A percentile compares a stretch with the other conserved stretches of the same genome.
Conservation (phyloP, 2,113 vertebrate species). For the Pseudorhombus dupliciocellatus region DNA sequence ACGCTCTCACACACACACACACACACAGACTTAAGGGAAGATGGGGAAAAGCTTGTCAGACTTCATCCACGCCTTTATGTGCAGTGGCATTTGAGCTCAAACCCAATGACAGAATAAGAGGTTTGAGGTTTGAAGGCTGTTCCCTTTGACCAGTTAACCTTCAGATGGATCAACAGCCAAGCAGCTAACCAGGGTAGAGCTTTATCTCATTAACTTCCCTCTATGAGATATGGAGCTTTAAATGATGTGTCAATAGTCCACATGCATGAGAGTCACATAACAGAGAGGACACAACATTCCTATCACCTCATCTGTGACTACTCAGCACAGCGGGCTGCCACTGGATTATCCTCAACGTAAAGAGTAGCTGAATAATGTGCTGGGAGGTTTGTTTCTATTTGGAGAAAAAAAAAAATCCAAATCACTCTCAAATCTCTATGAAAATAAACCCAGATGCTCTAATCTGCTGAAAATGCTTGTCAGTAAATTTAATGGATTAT, state of each 20-base stretch:
- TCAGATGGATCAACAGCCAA: constrained; percentile 26
- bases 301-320: not conserved
- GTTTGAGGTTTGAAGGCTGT: constrained; percentile 45
- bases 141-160: constrained; percentile 59
- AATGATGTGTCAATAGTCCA: constrained; percentile 27
- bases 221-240: constrained; percentile 40
- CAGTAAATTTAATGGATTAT: constrained; percentile 31
- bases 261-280: constrained; percentile 18
- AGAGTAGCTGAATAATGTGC: not conserved
- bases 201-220: constrained; percentile 47
- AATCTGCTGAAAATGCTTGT: constrained; percentile 17
- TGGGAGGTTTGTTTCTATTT: constrained; percentile 5
- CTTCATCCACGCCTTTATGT: not conserved
- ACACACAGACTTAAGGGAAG: not conserved
- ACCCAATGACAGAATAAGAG: constrained; percentile 24
- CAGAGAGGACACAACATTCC: not conserved
- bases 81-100: constrained; percentile 41
- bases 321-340: not conserved
- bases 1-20: not conserved
- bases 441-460: constrained; percentile 16
- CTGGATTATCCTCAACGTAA: constrained; percentile 10
- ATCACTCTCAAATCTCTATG: constrained; percentile 16
- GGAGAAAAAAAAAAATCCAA: constrained; percentile 14
- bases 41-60: not conserved
- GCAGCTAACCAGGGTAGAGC: constrained; percentile 25